These are phyloP conservation scores for Apteryx mantelli DNA, from an alignment of 2,113 vertebrate species.

Conservation along the genomic window DNA sequence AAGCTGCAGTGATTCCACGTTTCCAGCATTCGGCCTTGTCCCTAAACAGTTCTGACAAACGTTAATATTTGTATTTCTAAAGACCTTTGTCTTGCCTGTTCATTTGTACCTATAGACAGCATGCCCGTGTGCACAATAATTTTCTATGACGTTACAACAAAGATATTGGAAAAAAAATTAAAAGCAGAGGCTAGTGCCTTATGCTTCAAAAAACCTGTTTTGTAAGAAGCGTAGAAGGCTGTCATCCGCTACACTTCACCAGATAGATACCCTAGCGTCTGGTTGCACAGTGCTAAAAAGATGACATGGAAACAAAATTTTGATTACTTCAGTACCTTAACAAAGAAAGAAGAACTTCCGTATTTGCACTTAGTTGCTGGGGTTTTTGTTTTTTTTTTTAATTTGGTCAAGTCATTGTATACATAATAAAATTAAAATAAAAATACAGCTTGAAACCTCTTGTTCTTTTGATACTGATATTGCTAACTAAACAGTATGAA, in stretches of 20 bases:
- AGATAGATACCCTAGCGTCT: background rate
- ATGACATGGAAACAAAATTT: background rate
- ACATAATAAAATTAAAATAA: background rate
- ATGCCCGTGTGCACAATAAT: background rate
- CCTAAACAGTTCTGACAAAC: background rate
- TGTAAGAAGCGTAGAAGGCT: background rate
- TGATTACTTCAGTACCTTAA: background rate
- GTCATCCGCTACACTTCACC: background rate
- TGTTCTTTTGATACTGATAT: background rate
- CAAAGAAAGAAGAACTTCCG: background rate
- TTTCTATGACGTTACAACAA: background rate
- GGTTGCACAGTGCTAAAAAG: background rate
- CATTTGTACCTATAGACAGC: background rate
- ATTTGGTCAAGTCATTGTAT: background rate
- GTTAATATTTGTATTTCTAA: background rate
- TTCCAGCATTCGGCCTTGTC: background rate
- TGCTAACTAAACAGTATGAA: background rate
- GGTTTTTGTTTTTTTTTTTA: background rate
- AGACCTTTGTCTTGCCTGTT: background rate
- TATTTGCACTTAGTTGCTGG: background rate
- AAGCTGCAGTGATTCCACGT: background rate
- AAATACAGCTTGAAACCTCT: background rate
- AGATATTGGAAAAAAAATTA: constrained; percentile 6
- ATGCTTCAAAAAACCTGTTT: background rate
- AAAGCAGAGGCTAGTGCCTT: background rate